Evolutionary conservation across 2,888 invertebrate species (phyloP).

Genomic region (Suillia variegata): DNA sequence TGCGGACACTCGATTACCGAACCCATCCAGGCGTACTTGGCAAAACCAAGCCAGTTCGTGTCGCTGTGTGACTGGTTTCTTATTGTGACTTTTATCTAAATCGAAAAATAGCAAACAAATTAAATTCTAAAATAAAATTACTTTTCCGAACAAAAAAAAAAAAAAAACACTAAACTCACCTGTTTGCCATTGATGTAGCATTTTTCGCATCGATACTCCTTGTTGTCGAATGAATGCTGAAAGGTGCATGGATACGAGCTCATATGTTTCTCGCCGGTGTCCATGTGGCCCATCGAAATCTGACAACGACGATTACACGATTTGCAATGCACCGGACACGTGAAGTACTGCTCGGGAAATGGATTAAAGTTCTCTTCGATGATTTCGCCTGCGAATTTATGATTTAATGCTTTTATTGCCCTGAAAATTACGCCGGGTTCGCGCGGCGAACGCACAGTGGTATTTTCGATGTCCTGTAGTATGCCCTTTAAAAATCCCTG

Average conservation of each 20-base stretch:
- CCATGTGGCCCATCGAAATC: slow-evolving; percentile 71
- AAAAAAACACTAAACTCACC: no score
- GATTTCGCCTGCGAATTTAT: slow-evolving; percentile 75
- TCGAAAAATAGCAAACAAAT: neutral
- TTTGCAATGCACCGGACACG: slow-evolving; percentile 73
- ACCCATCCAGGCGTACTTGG: slow-evolving; percentile 79
- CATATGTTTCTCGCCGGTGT: slow-evolving; percentile 67
- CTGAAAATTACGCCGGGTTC: slow-evolving; percentile 71
- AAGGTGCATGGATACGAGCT: slow-evolving; percentile 64
- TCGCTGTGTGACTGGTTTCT: slow-evolving; percentile 49
- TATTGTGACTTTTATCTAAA: slow-evolving; percentile 47
- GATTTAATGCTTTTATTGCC: slow-evolving; percentile 74
- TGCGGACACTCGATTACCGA: slow-evolving; percentile 77
- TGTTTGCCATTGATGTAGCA: slow-evolving; percentile 67
- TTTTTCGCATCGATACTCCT: slow-evolving; percentile 69
- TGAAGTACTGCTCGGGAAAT: slow-evolving; percentile 81
- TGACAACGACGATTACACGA: slow-evolving; percentile 71
- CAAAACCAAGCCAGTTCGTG: slow-evolving; percentile 71
- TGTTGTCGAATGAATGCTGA: slow-evolving; percentile 77
- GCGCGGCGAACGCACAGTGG: slow-evolving; percentile 72
- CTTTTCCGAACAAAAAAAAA: no score
- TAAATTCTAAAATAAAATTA: neutral
- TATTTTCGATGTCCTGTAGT: slow-evolving; percentile 70
- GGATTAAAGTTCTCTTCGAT: slow-evolving; percentile 67
- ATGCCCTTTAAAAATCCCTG: slow-evolving; percentile 65